A percentile compares a stretch with the other conserved stretches of the same genome.
Conservation (phyloP, 2,888 invertebrate genomes). For the Lycia hirtaria region DNA sequence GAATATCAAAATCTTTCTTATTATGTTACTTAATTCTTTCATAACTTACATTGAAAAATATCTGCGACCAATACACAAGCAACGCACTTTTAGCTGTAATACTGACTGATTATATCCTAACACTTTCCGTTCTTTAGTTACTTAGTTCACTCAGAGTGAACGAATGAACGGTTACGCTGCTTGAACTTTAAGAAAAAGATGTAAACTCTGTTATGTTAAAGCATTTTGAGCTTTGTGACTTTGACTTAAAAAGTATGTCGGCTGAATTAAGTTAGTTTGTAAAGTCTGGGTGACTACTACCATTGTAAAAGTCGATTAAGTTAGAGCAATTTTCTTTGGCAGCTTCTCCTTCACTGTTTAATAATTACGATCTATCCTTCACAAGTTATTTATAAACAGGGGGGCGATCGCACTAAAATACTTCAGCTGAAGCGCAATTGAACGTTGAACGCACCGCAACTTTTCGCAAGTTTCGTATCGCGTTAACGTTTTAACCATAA, state of each 20-base stretch:
- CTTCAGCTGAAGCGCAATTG: too few species aligned
- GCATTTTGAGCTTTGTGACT: neutral
- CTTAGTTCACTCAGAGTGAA: constrained; percentile 14
- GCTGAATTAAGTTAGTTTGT: neutral
- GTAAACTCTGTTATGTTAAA: neutral
- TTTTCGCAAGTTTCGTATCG: too few species aligned
- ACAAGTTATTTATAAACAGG: too few species aligned
- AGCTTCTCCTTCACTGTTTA: too few species aligned
- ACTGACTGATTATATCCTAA: constrained; percentile 29
- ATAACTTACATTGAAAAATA: constrained; percentile 23
- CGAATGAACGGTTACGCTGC: constrained; percentile 6
- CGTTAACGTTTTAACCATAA: too few species aligned
- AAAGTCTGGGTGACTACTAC: constrained; percentile 10
- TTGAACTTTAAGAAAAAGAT: neutral
- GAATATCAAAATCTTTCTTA: neutral
- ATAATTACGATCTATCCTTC: too few species aligned
- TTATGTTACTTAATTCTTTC: neutral
- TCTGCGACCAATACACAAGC: constrained; percentile 26
- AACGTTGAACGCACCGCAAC: too few species aligned
- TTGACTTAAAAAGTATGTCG: neutral
- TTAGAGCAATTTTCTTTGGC: too few species aligned
- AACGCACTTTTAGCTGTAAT: constrained; percentile 12
- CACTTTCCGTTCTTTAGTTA: constrained; percentile 18
- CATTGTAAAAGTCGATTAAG: constrained; percentile 4
- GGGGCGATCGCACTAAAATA: too few species aligned